Evolutionary conservation across 1,140 invertebrate genomes (phyloP), one percentile per base, ranked within the genome.

Genomic region (Drosophila kurseongensis): DNA sequence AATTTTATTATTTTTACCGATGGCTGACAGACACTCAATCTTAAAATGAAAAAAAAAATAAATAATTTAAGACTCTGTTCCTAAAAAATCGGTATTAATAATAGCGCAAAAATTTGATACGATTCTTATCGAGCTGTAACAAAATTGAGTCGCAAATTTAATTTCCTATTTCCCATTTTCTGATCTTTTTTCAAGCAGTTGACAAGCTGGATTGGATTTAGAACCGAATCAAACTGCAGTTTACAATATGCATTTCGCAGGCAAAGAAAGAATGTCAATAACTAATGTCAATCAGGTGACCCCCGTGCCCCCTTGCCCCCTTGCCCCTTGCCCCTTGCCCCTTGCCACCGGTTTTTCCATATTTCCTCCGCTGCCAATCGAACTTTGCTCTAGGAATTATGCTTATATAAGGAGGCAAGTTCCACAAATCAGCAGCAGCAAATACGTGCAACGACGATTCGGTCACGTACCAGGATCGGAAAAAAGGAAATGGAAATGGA

Each of bases 371-470:
- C 62, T 65, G 60, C 44, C 69, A 63, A 66, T 75, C 59, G 73
- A 75, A 66, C 72, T 75, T 57, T 75, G 73, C 47, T 56, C 47
- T 44, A 35, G 68, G 77, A 79, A 79, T 83, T 74, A 75, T 79
- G 75, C 80, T 69, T 83, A 82, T 82, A 56, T 63, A 68, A 73
- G 59, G 47, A 51, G 75, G 62, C 41, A 42, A 56, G 66, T 16
- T 67, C 66, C 62, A 71, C 67, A 71, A 71, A 71, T 69, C 67
- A 71, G 72, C 59, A 65, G 42, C 73, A 58, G 61, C 74, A 90
- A 90, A 90, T 88, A 91, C 86, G 71, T 78, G 73, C 59, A 65
- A 69, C 78, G 67, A 71, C 73, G 73, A 66, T 83, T 80, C 67
- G 78, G 82, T 80, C 86, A 90, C 86, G 86, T 90, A 72, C 81